These are phyloP conservation scores for Dolichallabes microphthalmus DNA, from an alignment of 2,113 vertebrate species.

Conservation along the genomic window DNA sequence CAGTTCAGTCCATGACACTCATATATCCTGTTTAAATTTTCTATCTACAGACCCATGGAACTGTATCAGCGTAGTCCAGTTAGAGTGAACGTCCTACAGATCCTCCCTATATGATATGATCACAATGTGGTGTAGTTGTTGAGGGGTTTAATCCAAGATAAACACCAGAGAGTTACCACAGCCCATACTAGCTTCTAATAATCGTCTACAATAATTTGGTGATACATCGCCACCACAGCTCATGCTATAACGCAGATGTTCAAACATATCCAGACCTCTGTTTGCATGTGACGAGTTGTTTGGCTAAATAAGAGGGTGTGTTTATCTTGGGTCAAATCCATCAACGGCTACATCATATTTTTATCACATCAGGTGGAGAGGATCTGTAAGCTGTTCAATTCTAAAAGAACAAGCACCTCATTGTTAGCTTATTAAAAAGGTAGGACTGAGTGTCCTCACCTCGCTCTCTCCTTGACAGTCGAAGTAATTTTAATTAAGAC, in stretches of 20 bases:
- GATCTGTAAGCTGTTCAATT: conserved; percentile 42
- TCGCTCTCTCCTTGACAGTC: conserved; percentile 29
- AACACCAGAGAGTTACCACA: no score
- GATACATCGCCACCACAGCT: background rate
- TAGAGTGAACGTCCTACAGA: no score
- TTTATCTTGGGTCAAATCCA: conserved; percentile 69
- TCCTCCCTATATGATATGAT: no score
- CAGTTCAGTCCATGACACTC: no score
- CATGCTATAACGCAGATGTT: conserved; percentile 6
- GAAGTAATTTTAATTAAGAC: conserved; percentile 34
- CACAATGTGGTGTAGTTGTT: no score
- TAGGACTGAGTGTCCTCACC: conserved; percentile 30
- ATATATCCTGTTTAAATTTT: no score
- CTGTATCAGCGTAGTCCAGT: no score
- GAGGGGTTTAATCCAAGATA: no score
- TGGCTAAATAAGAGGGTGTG: conserved; percentile 72
- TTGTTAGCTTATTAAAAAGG: conserved; percentile 60
- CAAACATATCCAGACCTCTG: conserved; percentile 21
- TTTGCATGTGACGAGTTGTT: conserved; percentile 67
- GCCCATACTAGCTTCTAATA: background rate
- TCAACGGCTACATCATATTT: conserved; percentile 68
- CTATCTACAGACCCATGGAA: no score
- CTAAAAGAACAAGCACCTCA: conserved; percentile 67
- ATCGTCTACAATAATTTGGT: background rate
- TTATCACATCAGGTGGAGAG: conserved; percentile 70